Percentiles rank a stretch among this genome's conserved stretches.
These are phyloP conservation scores for Tetramorium parvispinum DNA, from an alignment of 1,140 invertebrate species.

Conservation along the genomic window DNA sequence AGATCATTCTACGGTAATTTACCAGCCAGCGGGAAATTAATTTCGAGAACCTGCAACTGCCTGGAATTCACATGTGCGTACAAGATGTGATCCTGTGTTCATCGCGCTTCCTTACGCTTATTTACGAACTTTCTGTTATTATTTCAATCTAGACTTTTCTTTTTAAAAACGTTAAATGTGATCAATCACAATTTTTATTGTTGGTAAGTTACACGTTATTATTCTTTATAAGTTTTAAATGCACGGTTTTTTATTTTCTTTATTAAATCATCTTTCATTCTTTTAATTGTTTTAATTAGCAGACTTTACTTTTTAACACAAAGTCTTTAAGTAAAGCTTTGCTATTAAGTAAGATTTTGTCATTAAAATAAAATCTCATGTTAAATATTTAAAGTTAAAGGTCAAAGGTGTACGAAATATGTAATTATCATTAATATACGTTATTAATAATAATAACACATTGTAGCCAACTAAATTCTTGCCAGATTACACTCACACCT, in stretches of 20 bases:
- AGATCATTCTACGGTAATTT: neutral
- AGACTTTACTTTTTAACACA: neutral
- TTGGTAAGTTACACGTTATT: neutral
- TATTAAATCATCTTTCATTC: neutral
- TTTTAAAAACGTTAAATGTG: neutral
- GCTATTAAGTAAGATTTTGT: neutral
- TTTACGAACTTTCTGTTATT: neutral
- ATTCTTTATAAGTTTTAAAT: neutral
- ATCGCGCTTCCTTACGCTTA: neutral
- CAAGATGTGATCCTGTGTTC: neutral
- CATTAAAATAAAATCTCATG: neutral
- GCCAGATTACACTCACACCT: neutral
- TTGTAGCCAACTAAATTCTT: neutral
- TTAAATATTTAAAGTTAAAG: neutral
- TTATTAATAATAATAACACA: neutral
- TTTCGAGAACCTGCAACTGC: neutral
- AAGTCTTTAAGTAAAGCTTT: neutral
- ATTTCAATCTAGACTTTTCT: neutral
- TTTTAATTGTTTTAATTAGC: conserved; percentile 9
- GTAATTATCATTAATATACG: neutral
- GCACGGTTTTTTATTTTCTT: neutral
- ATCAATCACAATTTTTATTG: neutral
- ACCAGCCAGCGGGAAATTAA: neutral
- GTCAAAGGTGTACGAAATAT: neutral
- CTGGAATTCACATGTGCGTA: neutral